phyloP scores from a whole-genome alignment of 2,888 invertebrate species.

The Galerucella pusilla region DNA sequence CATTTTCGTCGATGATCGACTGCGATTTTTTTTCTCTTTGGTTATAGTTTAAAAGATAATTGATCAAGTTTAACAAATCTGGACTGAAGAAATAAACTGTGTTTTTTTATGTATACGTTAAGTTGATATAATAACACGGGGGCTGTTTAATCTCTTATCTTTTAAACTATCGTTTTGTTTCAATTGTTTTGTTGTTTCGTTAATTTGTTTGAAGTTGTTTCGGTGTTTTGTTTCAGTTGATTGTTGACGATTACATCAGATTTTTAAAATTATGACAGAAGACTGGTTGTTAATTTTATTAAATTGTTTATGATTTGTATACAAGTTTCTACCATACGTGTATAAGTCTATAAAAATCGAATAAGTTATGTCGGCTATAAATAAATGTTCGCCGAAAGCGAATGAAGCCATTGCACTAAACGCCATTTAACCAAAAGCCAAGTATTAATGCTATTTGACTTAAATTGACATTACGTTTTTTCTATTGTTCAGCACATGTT shows the following conservation, averaged over 20 bases:
- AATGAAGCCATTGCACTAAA: not conserved
- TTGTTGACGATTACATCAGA: slow-evolving; percentile 41
- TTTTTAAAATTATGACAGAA: slow-evolving; percentile 45
- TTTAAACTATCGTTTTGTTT: slow-evolving; percentile 5
- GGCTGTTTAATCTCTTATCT: not conserved
- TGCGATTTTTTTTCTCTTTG: slow-evolving; percentile 28
- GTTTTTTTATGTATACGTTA: not conserved
- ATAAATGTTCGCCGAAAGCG: slow-evolving; percentile 6
- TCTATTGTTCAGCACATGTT: not conserved
- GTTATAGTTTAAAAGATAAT: slow-evolving; percentile 10
- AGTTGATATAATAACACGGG: not conserved
- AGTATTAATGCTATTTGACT: not conserved
- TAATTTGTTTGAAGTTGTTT: slow-evolving; percentile 43
- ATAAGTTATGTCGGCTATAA: slow-evolving; percentile 8
- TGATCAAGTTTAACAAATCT: not conserved
- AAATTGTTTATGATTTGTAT: slow-evolving; percentile 44
- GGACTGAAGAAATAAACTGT: not conserved
- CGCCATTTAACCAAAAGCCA: not conserved
- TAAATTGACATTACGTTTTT: not conserved
- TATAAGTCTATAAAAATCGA: slow-evolving; percentile 42
- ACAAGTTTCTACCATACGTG: slow-evolving; percentile 45
- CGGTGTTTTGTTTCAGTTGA: slow-evolving; percentile 42
- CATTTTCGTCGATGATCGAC: slow-evolving; percentile 43
- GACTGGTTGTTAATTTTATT: slow-evolving; percentile 47
- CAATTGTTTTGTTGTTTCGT: slow-evolving; percentile 42